These are phyloP conservation scores for Cryptosula pallasiana DNA, from an alignment of 2,888 invertebrate genomes.

Conservation along the genomic window DNA sequence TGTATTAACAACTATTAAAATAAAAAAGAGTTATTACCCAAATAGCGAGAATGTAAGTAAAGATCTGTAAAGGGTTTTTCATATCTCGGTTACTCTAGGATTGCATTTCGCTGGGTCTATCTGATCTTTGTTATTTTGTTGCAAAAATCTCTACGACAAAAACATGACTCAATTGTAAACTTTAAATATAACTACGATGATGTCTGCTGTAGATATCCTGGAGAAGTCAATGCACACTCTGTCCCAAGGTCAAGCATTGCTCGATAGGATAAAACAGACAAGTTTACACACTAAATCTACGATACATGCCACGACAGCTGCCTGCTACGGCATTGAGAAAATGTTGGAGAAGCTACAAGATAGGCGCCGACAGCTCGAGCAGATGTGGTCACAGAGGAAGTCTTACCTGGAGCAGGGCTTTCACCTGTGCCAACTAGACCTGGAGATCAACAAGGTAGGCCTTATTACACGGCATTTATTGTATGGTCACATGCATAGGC, in stretches of 20 bases:
- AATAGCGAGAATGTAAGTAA: too few species aligned
- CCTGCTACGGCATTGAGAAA: conserved; percentile 56
- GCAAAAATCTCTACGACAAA: too few species aligned
- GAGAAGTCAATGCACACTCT: conserved; percentile 74
- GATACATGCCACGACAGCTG: conserved; percentile 53
- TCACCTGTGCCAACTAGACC: conserved; percentile 67
- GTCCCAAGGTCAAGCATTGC: conserved; percentile 70
- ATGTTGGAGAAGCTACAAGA: conserved; percentile 62
- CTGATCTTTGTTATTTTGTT: too few species aligned
- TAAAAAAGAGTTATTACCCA: too few species aligned
- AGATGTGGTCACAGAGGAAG: conserved; percentile 62
- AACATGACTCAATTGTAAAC: too few species aligned
- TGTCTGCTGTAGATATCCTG: conserved; percentile 58
- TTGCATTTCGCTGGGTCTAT: too few species aligned
- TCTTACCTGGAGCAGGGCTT: conserved; percentile 72
- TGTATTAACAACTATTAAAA: too few species aligned
- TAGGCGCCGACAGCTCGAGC: conserved; percentile 67
- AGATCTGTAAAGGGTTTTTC: too few species aligned
- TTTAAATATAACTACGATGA: too few species aligned
- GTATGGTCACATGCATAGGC: too few species aligned
- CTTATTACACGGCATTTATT: too few species aligned
- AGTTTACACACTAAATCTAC: conserved; percentile 30
- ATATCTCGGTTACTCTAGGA: too few species aligned
- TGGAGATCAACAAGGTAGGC: conserved; percentile 61
- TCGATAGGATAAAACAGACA: conserved; percentile 64